Evolutionary conservation across 1,140 invertebrate species (phyloP), one percentile per base, ranked within the genome.

Genomic region (Rhopalosiphum maidis): DNA sequence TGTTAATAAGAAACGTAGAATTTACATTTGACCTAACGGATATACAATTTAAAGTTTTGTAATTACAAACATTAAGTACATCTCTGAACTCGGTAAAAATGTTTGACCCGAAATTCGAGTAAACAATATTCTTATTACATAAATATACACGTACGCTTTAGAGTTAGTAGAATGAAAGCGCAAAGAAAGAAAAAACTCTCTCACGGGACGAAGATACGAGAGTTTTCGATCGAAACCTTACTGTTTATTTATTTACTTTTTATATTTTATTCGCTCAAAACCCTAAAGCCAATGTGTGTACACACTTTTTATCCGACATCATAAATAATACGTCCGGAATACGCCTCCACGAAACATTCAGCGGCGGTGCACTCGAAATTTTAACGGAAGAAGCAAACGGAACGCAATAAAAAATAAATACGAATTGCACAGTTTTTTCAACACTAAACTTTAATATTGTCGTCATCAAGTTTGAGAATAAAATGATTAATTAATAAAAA

Each of bases 271-370:
- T 77, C 15, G 60, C 15, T 77, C 60, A 77, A 77, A 77, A n/a
- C 30, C 60, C 60, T 77, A 77, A n/a, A 77, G n/a, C 60, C n/a
- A n/a, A 77, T 35, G 60, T n/a, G 30, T 68, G 30, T 68, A 15
- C 15, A 77, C 60, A 35, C 60, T 77, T 77, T 68, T 77, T 77
- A 77, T 77, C 60, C 60, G 30, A 77, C 60, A 21, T 77, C 60
- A 77, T 77, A 77, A 77, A 77, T 77, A 77, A 77, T 77, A 77
- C n/a, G 60, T 77, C 60, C 60, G 60, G 60, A 77, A n/a, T 77
- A 77, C 60, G 60, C 60, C 60, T 77, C 60, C 60, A n/a, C 15
- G 30, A 77, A n/a, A 77, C 60, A 77, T 77, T 18, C 60, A n/a
- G 30, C 60, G 30, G 5, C n/a, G 30, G 60, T 18, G 60, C 60